Percentiles rank a stretch among this genome's conserved stretches.
Conservation (phyloP, 2,888 invertebrate species). For the Lepeophtheirus nordmannii region DNA sequence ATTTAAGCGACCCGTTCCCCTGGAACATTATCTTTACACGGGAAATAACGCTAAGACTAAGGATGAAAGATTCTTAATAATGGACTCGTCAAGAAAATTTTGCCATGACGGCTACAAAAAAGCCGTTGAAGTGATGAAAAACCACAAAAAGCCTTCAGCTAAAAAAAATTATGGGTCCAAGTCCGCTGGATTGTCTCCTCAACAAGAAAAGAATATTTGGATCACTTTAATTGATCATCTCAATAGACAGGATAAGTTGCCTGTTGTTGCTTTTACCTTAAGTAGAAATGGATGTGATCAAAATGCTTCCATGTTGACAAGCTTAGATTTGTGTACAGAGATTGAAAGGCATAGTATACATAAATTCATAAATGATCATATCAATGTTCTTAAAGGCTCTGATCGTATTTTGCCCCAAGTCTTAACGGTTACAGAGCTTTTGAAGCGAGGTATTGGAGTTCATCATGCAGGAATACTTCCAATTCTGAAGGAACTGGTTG, state of each 20-base stretch:
- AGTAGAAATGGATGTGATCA: constrained; percentile 66
- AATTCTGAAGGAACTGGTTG: constrained; percentile 96
- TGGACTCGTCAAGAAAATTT: constrained; percentile 62
- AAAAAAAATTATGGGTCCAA: constrained; percentile 30
- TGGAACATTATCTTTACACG: constrained; percentile 84
- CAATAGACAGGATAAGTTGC: constrained; percentile 61
- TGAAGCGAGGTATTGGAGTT: constrained; percentile 78
- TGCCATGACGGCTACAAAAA: constrained; percentile 44
- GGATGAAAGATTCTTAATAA: constrained; percentile 57
- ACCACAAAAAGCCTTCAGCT: constrained; percentile 34
- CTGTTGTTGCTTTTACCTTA: constrained; percentile 83
- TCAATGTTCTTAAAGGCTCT: constrained; percentile 62
- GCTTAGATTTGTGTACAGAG: constrained; percentile 60
- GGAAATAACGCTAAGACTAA: constrained; percentile 47
- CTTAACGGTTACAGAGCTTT: constrained; percentile 46
- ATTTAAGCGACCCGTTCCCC: constrained; percentile 76
- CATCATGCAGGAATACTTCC: constrained; percentile 97
- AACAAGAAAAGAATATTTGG: constrained; percentile 68
- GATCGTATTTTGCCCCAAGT: constrained; percentile 78
- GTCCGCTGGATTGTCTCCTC: constrained; percentile 30
- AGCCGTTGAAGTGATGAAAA: constrained; percentile 33
- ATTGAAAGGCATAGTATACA: constrained; percentile 69
- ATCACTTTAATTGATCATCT: constrained; percentile 66
- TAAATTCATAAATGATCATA: constrained; percentile 67
- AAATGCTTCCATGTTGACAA: constrained; percentile 45